These are phyloP conservation scores for Grammomys surdaster DNA, from an alignment of 2,113 vertebrate genomes.

Conservation along the genomic window DNA sequence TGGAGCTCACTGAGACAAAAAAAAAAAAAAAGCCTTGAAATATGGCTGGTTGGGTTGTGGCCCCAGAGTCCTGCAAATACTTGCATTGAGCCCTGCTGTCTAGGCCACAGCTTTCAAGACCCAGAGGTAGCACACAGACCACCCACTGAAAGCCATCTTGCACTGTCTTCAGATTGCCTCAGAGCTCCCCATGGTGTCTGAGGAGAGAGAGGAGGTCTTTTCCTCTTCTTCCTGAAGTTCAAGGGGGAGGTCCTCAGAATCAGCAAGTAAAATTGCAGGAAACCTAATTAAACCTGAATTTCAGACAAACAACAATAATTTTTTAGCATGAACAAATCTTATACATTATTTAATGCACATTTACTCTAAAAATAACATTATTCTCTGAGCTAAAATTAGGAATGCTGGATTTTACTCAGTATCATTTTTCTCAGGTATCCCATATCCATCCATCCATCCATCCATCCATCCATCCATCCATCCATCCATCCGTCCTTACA, in stretches of 20 bases:
- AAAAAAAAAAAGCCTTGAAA: accelerated
- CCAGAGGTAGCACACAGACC: not conserved
- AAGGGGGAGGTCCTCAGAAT: too few species aligned
- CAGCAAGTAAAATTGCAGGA: not conserved
- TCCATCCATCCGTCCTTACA: not conserved
- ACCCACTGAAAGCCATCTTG: too few species aligned
- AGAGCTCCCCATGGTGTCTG: accelerated
- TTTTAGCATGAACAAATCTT: not conserved
- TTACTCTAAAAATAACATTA: not conserved
- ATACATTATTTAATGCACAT: not conserved
- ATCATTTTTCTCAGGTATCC: not conserved
- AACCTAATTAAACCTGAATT: not conserved
- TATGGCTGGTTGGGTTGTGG: accelerated
- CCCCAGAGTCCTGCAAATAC: not conserved
- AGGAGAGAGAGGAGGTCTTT: not conserved
- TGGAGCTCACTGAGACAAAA: too few species aligned
- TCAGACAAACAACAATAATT: not conserved
- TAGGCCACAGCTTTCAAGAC: too few species aligned
- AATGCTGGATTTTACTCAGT: not conserved
- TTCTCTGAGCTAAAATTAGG: not conserved
- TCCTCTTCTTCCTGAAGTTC: not conserved
- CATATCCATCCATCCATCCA: not conserved
- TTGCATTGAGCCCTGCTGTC: accelerated
- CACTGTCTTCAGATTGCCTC: too few species aligned
- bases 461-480: not conserved